Conservation (phyloP, 2,113 vertebrate species). For the Crypturellus undulatus region DNA sequence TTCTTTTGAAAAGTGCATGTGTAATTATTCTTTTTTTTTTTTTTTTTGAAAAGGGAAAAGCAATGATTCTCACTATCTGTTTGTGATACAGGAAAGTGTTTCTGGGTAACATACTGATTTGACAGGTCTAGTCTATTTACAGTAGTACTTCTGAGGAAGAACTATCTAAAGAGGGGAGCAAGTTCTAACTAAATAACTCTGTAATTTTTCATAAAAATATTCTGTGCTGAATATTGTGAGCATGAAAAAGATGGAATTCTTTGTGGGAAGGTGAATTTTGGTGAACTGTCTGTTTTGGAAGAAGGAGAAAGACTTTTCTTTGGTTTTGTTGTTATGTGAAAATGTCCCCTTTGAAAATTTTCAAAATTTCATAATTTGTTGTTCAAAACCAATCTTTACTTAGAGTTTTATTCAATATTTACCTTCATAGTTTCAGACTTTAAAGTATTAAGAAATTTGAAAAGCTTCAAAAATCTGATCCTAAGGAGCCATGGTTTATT, state of each 20-base stretch:
- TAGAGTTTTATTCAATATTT: neutral
- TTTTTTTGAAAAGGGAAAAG: neutral
- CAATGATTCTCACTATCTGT: neutral
- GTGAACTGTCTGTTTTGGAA: neutral
- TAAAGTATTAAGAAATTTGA: neutral
- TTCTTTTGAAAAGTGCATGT: neutral
- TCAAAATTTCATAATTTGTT: neutral
- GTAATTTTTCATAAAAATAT: neutral
- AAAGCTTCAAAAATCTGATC: slow-evolving; percentile 31
- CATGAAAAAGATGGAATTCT: neutral
- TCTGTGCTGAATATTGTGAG: neutral
- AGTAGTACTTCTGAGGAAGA: neutral
- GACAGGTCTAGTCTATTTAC: neutral
- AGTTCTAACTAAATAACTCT: neutral
- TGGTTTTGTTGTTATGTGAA: neutral
- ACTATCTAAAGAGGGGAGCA: neutral
- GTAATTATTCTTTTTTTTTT: neutral
- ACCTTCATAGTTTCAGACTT: neutral
- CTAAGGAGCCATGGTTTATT: neutral
- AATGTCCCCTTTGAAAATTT: neutral
- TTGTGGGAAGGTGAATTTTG: neutral
- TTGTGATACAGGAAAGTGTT: neutral
- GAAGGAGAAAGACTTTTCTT: neutral
- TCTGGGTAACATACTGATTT: neutral
- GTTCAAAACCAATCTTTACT: neutral